Percentiles rank a stretch among this genome's conserved stretches.
Conservation (phyloP, 2,888 invertebrate species). For the Entomobrya multifasciata region DNA sequence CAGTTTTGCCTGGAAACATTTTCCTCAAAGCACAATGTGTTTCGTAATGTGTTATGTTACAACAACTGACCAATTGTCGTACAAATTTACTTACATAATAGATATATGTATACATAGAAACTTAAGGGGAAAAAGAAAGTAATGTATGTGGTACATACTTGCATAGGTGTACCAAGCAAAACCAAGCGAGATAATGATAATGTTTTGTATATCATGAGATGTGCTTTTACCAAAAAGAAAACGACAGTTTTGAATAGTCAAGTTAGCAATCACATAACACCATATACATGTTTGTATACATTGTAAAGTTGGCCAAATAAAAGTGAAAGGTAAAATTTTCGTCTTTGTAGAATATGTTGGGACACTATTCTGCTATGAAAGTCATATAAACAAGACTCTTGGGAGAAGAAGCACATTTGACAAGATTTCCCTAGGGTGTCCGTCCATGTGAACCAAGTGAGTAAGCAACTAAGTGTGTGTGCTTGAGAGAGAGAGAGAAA, state of each 20-base stretch:
- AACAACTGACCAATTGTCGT: conserved; percentile 36
- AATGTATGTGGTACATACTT: no score
- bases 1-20: background rate
- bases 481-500: no score
- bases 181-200: conserved; percentile 5
- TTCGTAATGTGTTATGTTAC: no score
- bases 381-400: conserved; percentile 72
- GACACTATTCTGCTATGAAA: conserved; percentile 38
- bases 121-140: no score
- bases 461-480: background rate
- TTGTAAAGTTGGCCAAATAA: conserved; percentile 35
- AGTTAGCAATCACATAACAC: conserved; percentile 17
- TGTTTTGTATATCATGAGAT: conserved; percentile 24
- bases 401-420: conserved; percentile 73
- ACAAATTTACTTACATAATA: conserved; percentile 35
- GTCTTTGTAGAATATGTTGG: background rate
- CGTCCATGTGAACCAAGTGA: conserved; percentile 39
- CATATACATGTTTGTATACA: conserved; percentile 11
- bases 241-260: conserved; percentile 30
- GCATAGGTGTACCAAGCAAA: no score
- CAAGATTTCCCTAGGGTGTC: conserved; percentile 75
- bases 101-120: background rate
- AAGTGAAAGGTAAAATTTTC: conserved; percentile 63
- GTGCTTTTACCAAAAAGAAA: background rate
- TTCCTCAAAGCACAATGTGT: background rate